Conservation (phyloP, 1,140 invertebrate genomes). For the Atta colombica region DNA sequence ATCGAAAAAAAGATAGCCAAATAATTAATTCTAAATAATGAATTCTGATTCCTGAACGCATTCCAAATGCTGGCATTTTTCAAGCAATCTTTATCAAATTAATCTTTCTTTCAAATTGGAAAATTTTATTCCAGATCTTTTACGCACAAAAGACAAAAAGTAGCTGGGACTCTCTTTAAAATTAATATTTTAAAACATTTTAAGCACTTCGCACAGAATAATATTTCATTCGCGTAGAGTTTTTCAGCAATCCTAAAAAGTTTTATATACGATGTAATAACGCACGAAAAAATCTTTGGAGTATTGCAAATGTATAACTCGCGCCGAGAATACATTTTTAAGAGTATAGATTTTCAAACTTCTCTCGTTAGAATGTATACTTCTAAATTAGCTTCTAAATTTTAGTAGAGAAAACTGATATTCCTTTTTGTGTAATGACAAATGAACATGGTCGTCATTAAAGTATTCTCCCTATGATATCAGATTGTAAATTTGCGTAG, state of each 20-base stretch:
- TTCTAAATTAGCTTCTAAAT: neutral
- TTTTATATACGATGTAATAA: neutral
- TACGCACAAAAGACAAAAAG: slow-evolving; percentile 8
- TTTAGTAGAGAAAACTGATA: neutral
- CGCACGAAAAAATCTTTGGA: neutral
- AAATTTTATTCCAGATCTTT: slow-evolving; percentile 64
- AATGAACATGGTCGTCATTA: neutral
- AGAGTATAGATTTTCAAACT: neutral
- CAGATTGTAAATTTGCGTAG: slow-evolving; percentile 9
- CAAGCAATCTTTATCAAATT: neutral
- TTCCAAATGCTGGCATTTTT: neutral
- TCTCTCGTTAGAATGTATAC: no score
- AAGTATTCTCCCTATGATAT: neutral
- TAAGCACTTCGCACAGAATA: neutral
- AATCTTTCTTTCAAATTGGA: slow-evolving; percentile 52
- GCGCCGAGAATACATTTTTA: neutral
- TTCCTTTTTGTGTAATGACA: neutral
- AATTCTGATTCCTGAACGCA: neutral
- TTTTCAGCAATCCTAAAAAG: neutral
- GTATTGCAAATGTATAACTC: neutral
- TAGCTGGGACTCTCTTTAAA: neutral
- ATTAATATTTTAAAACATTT: neutral
- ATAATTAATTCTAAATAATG: slow-evolving; percentile 16
- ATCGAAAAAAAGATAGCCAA: neutral
- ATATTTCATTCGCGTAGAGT: neutral